Conservation (phyloP, 2,888 invertebrate species). For the Ferrisia virgata region DNA sequence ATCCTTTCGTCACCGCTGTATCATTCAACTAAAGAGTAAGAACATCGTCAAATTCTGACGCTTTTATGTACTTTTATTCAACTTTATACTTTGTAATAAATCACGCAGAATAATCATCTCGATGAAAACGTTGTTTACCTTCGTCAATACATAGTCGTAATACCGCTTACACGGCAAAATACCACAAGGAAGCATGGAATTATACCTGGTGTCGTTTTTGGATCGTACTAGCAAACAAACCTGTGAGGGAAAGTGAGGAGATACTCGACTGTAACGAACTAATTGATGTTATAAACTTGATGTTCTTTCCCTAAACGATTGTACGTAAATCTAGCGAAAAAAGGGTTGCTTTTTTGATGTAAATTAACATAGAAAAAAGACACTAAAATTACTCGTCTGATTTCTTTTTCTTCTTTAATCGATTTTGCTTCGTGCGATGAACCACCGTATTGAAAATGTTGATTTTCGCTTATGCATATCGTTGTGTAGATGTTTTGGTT, state of each 20-base stretch:
- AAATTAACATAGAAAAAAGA: neutral
- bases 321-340: neutral
- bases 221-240: neutral
- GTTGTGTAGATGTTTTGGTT: too few species aligned
- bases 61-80: neutral
- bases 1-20: neutral
- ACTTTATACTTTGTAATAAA: neutral
- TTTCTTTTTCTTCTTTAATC: neutral
- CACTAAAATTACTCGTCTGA: neutral
- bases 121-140: neutral
- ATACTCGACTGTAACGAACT: neutral
- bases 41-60: neutral
- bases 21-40: neutral
- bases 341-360: neutral
- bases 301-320: neutral
- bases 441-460: too few species aligned
- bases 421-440: too few species aligned
- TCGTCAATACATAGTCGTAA: neutral
- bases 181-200: neutral
- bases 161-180: neutral
- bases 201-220: neutral
- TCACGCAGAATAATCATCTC: constrained; percentile 7
- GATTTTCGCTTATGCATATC: too few species aligned
- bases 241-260: neutral
- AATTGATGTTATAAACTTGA: constrained; percentile 16